Conservation (phyloP, 2,888 invertebrate species). For the Elmis aenea region DNA sequence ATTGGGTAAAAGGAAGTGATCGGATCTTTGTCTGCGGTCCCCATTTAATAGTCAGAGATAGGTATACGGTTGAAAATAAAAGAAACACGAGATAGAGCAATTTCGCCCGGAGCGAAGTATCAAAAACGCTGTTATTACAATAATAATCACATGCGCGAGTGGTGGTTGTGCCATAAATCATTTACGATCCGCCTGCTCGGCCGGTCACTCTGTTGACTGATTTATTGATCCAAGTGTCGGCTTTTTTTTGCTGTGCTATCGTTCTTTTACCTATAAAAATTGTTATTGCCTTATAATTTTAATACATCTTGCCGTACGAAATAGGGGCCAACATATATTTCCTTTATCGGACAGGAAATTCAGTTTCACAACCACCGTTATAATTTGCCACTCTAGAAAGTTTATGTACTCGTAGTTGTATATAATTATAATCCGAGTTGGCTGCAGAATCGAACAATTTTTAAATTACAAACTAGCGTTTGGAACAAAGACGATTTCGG, state of each 20-base stretch:
- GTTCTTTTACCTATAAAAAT: constrained; percentile 21
- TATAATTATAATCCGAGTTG: too few relatives aligned
- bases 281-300: constrained; percentile 15
- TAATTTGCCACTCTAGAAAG: too few relatives aligned
- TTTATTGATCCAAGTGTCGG: constrained; percentile 44
- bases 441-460: too few relatives aligned
- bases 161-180: constrained; percentile 44
- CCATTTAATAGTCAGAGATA: too few relatives aligned
- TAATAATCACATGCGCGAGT: constrained; percentile 47
- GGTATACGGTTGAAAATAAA: too few relatives aligned
- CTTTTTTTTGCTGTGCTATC: constrained; percentile 27
- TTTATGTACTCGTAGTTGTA: too few relatives aligned
- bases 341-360: too few relatives aligned
- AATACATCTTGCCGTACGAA: background rate
- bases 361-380: too few relatives aligned
- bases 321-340: background rate
- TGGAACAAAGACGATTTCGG: too few relatives aligned
- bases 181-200: constrained; percentile 44
- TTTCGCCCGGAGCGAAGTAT: constrained; percentile 38
- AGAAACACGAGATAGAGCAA: constrained; percentile 29
- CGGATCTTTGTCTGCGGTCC: too few relatives aligned
- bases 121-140: constrained; percentile 45
- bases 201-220: constrained; percentile 46
- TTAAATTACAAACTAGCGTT: too few relatives aligned
- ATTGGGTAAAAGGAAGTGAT: too few relatives aligned